Evolutionary conservation across 2,113 vertebrate species (phyloP).

Genomic region (Fulmarus glacialis): DNA sequence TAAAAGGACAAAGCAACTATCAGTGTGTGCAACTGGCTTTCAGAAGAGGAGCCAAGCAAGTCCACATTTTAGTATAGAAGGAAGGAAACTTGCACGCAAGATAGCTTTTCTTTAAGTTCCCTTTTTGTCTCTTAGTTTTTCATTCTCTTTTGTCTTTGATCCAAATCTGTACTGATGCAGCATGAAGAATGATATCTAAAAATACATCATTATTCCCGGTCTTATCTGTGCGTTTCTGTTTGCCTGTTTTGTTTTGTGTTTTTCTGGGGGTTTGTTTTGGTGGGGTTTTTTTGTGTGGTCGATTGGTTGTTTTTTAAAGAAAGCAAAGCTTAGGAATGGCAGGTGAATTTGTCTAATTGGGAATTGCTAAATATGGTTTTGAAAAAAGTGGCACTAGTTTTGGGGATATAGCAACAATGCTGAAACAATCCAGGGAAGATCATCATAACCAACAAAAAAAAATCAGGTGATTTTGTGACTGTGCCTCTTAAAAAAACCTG

Average conservation of each 20-base stretch:
- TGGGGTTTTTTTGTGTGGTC: neutral
- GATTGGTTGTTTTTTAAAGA: neutral
- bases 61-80: neutral
- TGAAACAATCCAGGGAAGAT: neutral
- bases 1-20: neutral
- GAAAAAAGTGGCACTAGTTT: neutral
- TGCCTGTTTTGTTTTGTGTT: neutral
- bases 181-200: neutral
- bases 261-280: neutral
- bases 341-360: neutral
- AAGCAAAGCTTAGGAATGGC: neutral
- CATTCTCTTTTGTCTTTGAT: neutral
- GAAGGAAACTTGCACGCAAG: accelerated
- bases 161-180: neutral
- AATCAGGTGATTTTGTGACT: neutral
- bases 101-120: neutral
- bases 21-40: neutral
- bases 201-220: neutral
- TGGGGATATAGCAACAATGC: neutral
- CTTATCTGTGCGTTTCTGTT: neutral
- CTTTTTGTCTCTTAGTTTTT: neutral
- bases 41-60: neutral
- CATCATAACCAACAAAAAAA: neutral
- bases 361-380: neutral
- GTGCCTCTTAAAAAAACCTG: neutral